These are phyloP conservation scores for Ophthalmolycus amberensis DNA, from an alignment of 2,113 vertebrate genomes.

Conservation along the genomic window DNA sequence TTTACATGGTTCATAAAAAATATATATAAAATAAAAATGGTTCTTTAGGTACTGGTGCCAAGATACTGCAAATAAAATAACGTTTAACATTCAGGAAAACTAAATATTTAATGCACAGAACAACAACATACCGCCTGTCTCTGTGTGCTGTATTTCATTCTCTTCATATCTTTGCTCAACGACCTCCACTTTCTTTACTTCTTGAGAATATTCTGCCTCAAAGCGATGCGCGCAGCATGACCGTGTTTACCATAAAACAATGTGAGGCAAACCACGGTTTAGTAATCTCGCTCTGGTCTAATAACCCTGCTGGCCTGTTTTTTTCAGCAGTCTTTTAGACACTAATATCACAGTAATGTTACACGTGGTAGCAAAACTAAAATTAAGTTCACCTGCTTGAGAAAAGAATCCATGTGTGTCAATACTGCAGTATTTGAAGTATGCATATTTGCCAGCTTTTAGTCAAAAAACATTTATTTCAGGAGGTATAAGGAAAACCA, in stretches of 20 bases:
- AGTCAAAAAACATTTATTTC: background rate
- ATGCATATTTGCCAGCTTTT: background rate
- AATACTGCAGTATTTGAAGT: background rate
- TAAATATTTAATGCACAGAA: constrained; percentile 9
- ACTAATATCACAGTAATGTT: background rate
- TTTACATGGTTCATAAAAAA: background rate
- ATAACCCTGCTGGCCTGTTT: background rate
- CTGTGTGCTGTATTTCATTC: background rate
- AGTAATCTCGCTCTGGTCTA: constrained; percentile 8
- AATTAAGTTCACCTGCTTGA: background rate
- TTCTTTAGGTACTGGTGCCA: background rate
- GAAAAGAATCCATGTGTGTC: background rate
- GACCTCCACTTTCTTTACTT: background rate
- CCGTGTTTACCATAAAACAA: background rate
- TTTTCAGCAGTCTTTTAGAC: background rate
- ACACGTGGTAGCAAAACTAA: background rate
- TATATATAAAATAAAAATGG: background rate
- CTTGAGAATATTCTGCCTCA: constrained; percentile 1
- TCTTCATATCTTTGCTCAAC: background rate
- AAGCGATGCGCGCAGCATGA: background rate
- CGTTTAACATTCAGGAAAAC: background rate
- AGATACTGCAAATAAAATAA: background rate
- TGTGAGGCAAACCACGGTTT: background rate
- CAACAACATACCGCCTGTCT: background rate
- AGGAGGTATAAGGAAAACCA: background rate